Evolutionary conservation across 2,888 invertebrate species (phyloP), one percentile per base, ranked within the genome.

Genomic region (Andrena haemorrhoa): DNA sequence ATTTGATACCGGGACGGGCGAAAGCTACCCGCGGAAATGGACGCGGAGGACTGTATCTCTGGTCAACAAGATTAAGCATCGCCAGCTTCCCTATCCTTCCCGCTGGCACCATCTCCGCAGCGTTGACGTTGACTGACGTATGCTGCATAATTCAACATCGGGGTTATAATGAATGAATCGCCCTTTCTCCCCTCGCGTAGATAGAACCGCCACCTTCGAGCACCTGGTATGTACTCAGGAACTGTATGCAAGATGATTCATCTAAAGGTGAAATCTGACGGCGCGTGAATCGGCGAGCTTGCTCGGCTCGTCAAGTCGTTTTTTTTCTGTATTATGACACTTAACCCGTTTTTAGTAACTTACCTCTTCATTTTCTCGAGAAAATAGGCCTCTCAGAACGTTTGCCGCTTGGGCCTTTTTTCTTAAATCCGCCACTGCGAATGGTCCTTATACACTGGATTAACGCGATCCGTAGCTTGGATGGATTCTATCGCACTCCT

Each of bases 111-210:
- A 51, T 77, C 60, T 16, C 75, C 56, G 53, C 47, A 51, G n/a
- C 41, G 60, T 56, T 64, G 71, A 74, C 82, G 60, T 68, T 75
- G 79, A 79, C 64, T 72, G 76, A 75, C 74, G 53, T 63, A 53
- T 47, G 49, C 69, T 75, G 66, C 64, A 83, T 84, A 83, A 84
- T 83, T 76, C 79, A 76, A 26, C 66, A 31, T 1, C 16, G 10
- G 64, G 47, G 68, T 80, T 80, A 51, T 79, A 79, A 79, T 20
- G 76, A 80, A 83, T 65, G 83, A 69, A 73, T 71, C 47, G 33
- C 64, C 41, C 61, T 35, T 33, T 35, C 31, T 61, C 61, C 8
- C 26, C 51, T 10, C 64, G 23, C 41, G 2, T 10, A 10, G 7
- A 31, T n/a, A 23, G 56, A 41, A 33, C 64, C 33, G 31, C 53